Evolutionary conservation across 2,113 vertebrate species (phyloP).

Genomic region (Oxyura jamaicensis): DNA sequence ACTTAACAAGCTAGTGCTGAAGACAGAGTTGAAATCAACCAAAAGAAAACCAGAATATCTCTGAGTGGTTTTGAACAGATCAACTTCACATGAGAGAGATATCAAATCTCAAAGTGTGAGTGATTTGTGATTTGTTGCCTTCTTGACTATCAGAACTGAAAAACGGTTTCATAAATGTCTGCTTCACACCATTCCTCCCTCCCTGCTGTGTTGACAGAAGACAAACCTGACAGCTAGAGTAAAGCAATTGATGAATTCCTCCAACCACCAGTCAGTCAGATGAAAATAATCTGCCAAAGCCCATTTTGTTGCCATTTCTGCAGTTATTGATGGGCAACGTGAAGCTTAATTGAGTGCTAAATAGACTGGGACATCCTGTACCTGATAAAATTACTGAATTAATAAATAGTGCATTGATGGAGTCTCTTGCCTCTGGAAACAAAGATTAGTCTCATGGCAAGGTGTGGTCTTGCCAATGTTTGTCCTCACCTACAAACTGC

Average conservation of each 20-base stretch:
- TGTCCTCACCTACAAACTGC: not conserved
- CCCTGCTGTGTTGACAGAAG: not conserved
- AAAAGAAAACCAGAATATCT: not conserved
- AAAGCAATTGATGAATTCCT: not conserved
- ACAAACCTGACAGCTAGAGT: conserved; percentile 11
- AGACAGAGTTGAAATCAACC: not conserved
- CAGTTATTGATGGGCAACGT: not conserved
- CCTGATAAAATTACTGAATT: not conserved
- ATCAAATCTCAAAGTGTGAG: not conserved
- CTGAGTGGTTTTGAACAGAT: not conserved
- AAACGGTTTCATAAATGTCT: not conserved
- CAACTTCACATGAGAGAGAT: not conserved
- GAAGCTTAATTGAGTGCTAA: not conserved
- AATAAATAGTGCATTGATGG: not conserved
- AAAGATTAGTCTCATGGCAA: not conserved
- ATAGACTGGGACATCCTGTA: not conserved
- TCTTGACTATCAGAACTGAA: not conserved
- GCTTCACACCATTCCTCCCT: not conserved
- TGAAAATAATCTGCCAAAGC: not conserved
- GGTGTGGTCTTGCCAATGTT: not conserved
- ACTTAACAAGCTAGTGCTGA: not conserved
- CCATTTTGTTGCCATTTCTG: not conserved
- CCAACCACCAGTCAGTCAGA: not conserved
- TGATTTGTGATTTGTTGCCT: not conserved
- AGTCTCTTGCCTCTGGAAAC: not conserved